Evolutionary conservation across 92 coral and sea anemone genomes (phyloP).

Genomic region (Anthopleura xanthogrammica): DNA sequence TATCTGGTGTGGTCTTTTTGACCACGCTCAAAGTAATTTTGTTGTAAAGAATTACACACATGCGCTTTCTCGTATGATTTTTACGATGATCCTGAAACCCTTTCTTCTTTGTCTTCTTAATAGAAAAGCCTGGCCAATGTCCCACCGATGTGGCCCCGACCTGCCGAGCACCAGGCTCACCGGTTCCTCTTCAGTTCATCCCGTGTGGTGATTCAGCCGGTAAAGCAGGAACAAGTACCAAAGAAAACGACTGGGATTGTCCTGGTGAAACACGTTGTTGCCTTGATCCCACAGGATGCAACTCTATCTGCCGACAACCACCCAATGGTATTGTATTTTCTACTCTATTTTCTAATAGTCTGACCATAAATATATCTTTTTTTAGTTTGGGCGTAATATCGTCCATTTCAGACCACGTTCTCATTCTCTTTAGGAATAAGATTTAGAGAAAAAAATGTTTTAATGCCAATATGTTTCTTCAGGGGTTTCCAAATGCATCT

Average conservation of each 20-base stretch:
- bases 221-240: constrained; percentile 16
- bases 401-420: background rate
- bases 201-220: constrained; percentile 50
- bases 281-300: constrained; percentile 45
- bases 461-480: background rate
- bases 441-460: too few species aligned
- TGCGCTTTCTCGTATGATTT: background rate
- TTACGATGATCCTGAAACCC: background rate
- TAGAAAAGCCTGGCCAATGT: constrained; percentile 59
- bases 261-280: constrained; percentile 80
- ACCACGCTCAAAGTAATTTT: too few species aligned
- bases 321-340: constrained; percentile 42
- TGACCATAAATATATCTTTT: too few species aligned
- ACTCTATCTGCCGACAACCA: constrained; percentile 43
- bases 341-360: background rate
- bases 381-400: background rate
- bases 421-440: background rate
- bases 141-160: constrained; percentile 26
- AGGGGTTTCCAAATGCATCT: background rate
- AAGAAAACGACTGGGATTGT: constrained; percentile 63
- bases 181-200: constrained; percentile 38
- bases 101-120: background rate
- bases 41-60: too few species aligned
- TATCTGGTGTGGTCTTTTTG: background rate
- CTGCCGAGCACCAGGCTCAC: constrained; percentile 10